Conservation (phyloP, 2,797 vertebrate genomes). For the Spatula versicolor region DNA sequence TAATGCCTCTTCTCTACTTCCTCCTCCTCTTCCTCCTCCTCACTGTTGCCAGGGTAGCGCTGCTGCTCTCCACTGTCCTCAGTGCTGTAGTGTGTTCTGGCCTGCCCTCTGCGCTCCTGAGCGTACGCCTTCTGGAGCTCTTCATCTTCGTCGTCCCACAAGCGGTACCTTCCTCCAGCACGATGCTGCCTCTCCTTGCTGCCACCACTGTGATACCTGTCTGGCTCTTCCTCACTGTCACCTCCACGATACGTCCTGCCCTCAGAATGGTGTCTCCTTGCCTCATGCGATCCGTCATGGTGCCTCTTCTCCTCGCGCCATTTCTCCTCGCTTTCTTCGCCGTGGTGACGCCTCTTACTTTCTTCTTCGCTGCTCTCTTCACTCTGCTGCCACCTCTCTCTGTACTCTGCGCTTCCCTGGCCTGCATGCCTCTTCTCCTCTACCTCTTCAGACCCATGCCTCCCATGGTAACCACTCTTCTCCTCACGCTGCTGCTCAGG, state of each 20-base stretch:
- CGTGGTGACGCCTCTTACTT: constrained; percentile 10
- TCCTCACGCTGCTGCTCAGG: constrained; percentile 63
- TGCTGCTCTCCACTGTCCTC: constrained; percentile 71
- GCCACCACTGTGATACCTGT: not conserved
- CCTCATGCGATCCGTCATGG: not conserved
- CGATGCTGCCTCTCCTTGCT: constrained; percentile 55
- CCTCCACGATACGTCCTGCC: not conserved
- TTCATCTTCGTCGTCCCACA: constrained; percentile 25
- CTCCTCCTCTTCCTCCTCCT: constrained; percentile 62
- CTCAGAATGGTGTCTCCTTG: not conserved
- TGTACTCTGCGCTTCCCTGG: constrained; percentile 51
- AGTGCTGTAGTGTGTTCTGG: constrained; percentile 72
- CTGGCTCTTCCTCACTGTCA: constrained; percentile 21
- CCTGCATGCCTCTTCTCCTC: not conserved
- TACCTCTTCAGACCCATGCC: constrained; percentile 16
- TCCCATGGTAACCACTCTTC: not conserved
- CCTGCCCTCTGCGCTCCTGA: constrained; percentile 57
- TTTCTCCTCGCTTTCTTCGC: constrained; percentile 59
- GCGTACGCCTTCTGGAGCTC: not conserved
- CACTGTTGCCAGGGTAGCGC: constrained; percentile 16
- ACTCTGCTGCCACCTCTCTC: constrained; percentile 34
- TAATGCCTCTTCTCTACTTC: constrained; percentile 36
- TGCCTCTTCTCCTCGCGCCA: constrained; percentile 6
- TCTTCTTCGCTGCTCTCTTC: constrained; percentile 70
- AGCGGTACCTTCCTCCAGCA: constrained; percentile 34